Percentiles rank a stretch among this genome's conserved stretches.
phyloP scores from a whole-genome alignment of 1,140 invertebrate genomes.

The Globodera ellingtonae region DNA sequence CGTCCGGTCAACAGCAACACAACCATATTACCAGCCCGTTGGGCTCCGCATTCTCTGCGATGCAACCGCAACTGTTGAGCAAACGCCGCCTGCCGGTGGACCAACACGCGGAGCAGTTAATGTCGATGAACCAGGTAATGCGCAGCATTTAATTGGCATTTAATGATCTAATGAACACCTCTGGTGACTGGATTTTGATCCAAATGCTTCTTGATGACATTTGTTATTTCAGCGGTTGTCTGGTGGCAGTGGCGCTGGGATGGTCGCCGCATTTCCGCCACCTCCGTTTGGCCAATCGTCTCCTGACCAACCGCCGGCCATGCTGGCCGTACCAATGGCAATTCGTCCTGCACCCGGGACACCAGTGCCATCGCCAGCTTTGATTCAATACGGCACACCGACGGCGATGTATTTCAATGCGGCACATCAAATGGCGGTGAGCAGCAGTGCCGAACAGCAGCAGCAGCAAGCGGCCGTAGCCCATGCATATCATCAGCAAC shows the following conservation, averaged over 20 bases:
- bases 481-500: no score
- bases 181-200: not conserved
- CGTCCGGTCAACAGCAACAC: conserved; percentile 4
- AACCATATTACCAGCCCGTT: conserved; percentile 26
- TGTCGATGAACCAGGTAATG: not conserved
- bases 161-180: not conserved
- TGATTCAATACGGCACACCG: not conserved
- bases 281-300: not conserved
- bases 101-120: conserved; percentile 6
- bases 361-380: not conserved
- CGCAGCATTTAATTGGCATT: no score
- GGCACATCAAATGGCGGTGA: not conserved
- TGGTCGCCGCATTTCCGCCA: not conserved
- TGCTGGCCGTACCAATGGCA: not conserved
- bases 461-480: not conserved
- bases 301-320: not conserved
- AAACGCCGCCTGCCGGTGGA: conserved; percentile 5
- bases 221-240: not conserved
- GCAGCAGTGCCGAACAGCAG: not conserved
- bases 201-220: not conserved
- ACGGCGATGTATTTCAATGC: not conserved
- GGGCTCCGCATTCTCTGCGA: conserved; percentile 23
- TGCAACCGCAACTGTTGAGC: conserved; percentile 24
- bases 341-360: not conserved
- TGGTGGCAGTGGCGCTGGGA: not conserved